Base-by-base conservation (phyloP, 2,888 invertebrate genomes). In the Sphaeridia pumilis region DNA sequence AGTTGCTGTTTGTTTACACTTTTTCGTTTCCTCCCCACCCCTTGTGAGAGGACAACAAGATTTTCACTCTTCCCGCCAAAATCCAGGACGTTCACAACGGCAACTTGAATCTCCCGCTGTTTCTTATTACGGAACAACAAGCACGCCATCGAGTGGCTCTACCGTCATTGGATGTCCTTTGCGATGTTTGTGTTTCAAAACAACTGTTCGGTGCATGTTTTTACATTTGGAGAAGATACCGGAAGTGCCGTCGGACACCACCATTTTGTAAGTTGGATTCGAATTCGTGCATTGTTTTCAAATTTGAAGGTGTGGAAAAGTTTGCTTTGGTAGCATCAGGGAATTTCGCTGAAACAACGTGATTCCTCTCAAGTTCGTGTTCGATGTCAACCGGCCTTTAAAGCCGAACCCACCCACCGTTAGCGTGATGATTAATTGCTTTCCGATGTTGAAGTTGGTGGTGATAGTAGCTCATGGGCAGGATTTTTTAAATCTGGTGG, bases 201-300 rank as follows among this genome's bases (percentile, higher is more conserved):
- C 75, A 49, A 79, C 78, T 2, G 80, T 83, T 44, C 70, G 82
- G 64, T 83, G 83, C 69, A 81, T 82, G 80, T 79, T 79, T 67
- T 72, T 79, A 65, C 77, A 78, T 55, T 68, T 83, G 67, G 75
- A 74, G 53, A 70, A 72, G 57, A 73, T 83, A 38, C 81, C 82
- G 4, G 69, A 70, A 56, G 74, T 78, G 42, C 73, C 78, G 1
- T 67, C 73, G 21, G 73, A 77, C 55, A 80, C 81, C 2, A 76
- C 77, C 10, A 74, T 81, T 34, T 69, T 83, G 83, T 83, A 73
- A 82, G 82, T 81, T 65, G 20, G 55, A 14, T 7, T 45, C 35
- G 45, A 43, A 17, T 50, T 28, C 34, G 21, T n/a, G n/a, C n/a
- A n/a, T n/a, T 10, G 14, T 7, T 20, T n/a, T 42, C 12, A 7